Evolutionary conservation across 2,113 vertebrate species (phyloP).

Genomic region (Scartelaos histophorus): DNA sequence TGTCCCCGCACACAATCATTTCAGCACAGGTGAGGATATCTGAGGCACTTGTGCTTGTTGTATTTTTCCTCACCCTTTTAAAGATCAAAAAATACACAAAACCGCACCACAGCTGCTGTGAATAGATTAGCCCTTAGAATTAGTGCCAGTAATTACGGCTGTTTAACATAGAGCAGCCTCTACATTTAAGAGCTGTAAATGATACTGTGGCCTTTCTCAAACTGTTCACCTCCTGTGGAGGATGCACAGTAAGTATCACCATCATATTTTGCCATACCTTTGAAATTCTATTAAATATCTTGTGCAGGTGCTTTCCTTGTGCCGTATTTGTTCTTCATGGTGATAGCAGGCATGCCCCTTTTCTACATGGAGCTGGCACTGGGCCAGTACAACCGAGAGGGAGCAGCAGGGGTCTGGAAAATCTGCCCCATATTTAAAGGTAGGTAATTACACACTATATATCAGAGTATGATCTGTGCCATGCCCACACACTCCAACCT

Average conservation of each 20-base stretch:
- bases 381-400: conserved; percentile 88
- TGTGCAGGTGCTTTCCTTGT: conserved; percentile 86
- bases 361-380: conserved; percentile 93
- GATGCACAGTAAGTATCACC: conserved; percentile 2
- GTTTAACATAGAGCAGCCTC: conserved; percentile 70
- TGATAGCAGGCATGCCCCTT: conserved; percentile 89
- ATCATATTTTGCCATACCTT: conserved; percentile 10
- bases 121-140: conserved; percentile 69
- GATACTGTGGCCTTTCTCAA: conserved; percentile 31
- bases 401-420: conserved; percentile 89
- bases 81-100: conserved; percentile 68
- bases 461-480: background rate
- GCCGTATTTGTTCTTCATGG: conserved; percentile 90
- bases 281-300: background rate
- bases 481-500: background rate
- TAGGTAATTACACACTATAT: conserved; percentile 37
- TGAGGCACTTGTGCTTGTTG: conserved; percentile 15
- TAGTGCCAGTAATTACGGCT: conserved; percentile 67
- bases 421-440: conserved; percentile 92
- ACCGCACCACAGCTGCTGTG: conserved; percentile 66
- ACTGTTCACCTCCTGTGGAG: conserved; percentile 17
- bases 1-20: background rate
- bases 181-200: conserved; percentile 62
- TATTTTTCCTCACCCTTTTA: conserved; percentile 35
- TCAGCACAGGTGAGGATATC: conserved; percentile 6